These are phyloP conservation scores for Muscicapa adusta DNA, from an alignment of 2,113 vertebrate genomes.

Conservation along the genomic window DNA sequence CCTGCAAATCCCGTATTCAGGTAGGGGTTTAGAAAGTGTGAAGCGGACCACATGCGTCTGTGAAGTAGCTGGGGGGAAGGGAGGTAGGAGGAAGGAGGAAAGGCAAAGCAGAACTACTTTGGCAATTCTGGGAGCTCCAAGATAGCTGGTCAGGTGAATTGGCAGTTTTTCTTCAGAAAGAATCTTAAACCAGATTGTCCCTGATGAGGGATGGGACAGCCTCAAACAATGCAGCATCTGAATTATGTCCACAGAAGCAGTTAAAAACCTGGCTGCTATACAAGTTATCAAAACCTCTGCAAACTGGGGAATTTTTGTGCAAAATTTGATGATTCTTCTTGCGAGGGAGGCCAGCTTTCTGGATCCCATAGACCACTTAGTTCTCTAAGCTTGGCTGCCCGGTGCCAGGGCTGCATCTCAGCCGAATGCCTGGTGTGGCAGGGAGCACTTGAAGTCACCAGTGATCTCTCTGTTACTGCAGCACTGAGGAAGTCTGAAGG, in stretches of 20 bases:
- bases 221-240: background rate
- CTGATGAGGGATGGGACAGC: background rate
- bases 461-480: fast-evolving
- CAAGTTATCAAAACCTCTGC: background rate
- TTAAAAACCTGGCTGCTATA: background rate
- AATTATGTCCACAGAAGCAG: background rate
- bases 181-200: background rate
- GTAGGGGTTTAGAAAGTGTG: background rate
- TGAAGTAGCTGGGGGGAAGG: background rate
- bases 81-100: background rate
- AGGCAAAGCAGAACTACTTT: background rate
- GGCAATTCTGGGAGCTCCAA: background rate
- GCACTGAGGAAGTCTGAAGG: background rate
- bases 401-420: background rate
- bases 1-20: constrained; percentile 4
- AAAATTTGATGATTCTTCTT: background rate
- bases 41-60: background rate
- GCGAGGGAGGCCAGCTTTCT: background rate
- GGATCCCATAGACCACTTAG: background rate
- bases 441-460: background rate
- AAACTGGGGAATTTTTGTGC: background rate
- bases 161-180: background rate
- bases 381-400: background rate
- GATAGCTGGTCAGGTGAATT: background rate
- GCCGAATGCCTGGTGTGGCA: fast-evolving